phyloP scores from a whole-genome alignment of 2,888 invertebrate species.

The Pandemis corylana region DNA sequence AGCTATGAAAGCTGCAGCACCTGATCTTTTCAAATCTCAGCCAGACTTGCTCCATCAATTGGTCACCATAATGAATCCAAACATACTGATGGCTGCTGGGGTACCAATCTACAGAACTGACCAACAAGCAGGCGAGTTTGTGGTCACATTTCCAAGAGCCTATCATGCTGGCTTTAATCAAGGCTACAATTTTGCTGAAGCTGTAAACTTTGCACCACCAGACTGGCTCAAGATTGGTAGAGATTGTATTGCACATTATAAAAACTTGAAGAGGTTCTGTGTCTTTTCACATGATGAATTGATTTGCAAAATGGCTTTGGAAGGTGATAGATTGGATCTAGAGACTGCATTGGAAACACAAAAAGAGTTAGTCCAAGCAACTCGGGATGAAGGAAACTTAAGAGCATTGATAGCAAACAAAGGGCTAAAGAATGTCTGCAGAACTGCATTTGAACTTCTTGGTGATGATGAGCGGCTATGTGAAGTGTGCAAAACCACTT shows the following conservation, averaged over 20 bases:
- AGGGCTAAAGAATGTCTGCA: conserved; percentile 85
- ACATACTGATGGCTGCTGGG: conserved; percentile 87
- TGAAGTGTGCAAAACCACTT: conserved; percentile 90
- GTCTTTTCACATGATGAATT: conserved; percentile 93
- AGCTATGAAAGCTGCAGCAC: conserved; percentile 89
- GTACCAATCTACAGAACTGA: conserved; percentile 86
- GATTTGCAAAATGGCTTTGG: conserved; percentile 90
- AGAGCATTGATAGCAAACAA: conserved; percentile 69
- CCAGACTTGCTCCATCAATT: conserved; percentile 92
- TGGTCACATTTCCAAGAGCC: conserved; percentile 91
- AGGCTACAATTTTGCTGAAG: conserved; percentile 93
- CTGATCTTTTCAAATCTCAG: conserved; percentile 89
- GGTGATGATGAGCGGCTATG: conserved; percentile 90
- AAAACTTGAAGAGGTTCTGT: conserved; percentile 88
- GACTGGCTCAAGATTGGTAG: conserved; percentile 91
- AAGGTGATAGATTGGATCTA: conserved; percentile 87
- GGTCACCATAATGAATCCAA: conserved; percentile 92
- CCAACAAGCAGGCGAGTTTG: conserved; percentile 92
- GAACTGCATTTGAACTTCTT: conserved; percentile 88
- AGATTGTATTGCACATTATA: conserved; percentile 89
- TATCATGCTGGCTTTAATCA: conserved; percentile 94
- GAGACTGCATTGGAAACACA: conserved; percentile 88
- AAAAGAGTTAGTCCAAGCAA: conserved; percentile 87
- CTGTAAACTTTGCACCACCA: conserved; percentile 93
- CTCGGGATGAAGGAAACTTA: conserved; percentile 77